Conservation (phyloP, 2,888 invertebrate species). For the Phaedon cochleariae region DNA sequence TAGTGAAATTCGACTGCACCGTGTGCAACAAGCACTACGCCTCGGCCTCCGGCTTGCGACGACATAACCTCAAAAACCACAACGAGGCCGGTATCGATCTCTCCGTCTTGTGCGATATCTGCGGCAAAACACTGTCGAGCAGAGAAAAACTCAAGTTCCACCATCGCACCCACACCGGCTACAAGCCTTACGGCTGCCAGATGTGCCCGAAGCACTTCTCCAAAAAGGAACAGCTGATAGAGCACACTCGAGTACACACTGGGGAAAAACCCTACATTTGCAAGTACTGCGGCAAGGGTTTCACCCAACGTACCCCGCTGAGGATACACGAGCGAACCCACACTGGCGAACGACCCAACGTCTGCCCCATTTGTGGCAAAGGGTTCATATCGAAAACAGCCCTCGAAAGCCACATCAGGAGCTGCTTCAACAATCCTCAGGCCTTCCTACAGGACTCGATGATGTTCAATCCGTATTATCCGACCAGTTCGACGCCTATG, state of each 20-base stretch:
- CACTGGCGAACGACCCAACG: constrained; percentile 69
- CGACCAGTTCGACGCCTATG: constrained; percentile 25
- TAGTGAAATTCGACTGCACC: constrained; percentile 61
- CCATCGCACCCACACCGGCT: constrained; percentile 57
- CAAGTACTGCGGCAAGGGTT: constrained; percentile 53
- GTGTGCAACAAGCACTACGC: constrained; percentile 63
- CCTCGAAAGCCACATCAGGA: constrained; percentile 56
- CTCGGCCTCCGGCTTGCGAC: constrained; percentile 55
- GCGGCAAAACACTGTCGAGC: constrained; percentile 57
- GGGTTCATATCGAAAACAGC: constrained; percentile 56
- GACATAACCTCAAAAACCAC: constrained; percentile 59
- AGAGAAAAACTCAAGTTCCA: constrained; percentile 58
- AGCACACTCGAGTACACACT: constrained; percentile 52
- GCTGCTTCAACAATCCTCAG: constrained; percentile 45
- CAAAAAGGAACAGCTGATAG: constrained; percentile 59
- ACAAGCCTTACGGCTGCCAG: constrained; percentile 62
- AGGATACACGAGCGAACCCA: constrained; percentile 70
- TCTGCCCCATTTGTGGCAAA: constrained; percentile 56
- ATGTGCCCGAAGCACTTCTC: constrained; percentile 65
- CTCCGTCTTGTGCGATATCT: constrained; percentile 60
- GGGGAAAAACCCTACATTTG: constrained; percentile 59
- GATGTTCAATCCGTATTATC: constrained; percentile 30
- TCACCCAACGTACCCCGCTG: constrained; percentile 68
- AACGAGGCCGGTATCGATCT: constrained; percentile 60
- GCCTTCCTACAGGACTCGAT: constrained; percentile 31